Evolutionary conservation across 2,113 vertebrate genomes (phyloP), one percentile per base, ranked within the genome.

Genomic region (Baryphthengus martii): DNA sequence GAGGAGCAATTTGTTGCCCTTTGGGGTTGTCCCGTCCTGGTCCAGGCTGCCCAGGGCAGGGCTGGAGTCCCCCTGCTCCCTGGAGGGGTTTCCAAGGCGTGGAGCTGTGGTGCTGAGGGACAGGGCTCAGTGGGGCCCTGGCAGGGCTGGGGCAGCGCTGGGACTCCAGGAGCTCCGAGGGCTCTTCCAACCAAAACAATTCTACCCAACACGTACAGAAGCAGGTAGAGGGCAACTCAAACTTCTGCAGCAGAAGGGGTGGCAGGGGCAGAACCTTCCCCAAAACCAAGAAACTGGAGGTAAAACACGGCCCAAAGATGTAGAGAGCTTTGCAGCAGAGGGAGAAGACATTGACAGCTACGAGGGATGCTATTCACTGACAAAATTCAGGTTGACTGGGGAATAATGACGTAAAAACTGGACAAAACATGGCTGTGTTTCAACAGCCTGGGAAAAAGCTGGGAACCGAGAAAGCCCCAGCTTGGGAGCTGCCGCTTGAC

Each of bases 341-440:
- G 39, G 31, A 45, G 33, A 9, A 53, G 65, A 50, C 4, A 15
- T 5, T 37, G 31, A 20, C 28, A 83, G 50, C 31, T 35, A 35
- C 0, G 0, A 52, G 16, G 18, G 6, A 13, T 21, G 45, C 23
- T 15, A 21, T 6, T 56, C 26, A 14, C 45, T 25, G n/a, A 17
- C 21, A 74, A 74, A 90, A 75, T 15, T 7, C 62, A 66, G 35
- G 21, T 4, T 44, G n/a, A 85, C 14, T 1, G 19, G 52, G 52
- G 42, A 86, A 68, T 58, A 76, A 35, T 47, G 59, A 7, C 0
- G 11, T 6, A 59, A 63, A 26, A 58, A 9, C 3, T 26, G 42
- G n/a, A 72, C n/a, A 55, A 5, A 47, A 5, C 2, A 3, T 29
- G 74, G 86, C 29, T 49, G 70, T 37, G 91, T 15, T 71, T 66